phyloP scores from a whole-genome alignment of 2,797 vertebrate genomes.

The Myotis daubentonii region DNA sequence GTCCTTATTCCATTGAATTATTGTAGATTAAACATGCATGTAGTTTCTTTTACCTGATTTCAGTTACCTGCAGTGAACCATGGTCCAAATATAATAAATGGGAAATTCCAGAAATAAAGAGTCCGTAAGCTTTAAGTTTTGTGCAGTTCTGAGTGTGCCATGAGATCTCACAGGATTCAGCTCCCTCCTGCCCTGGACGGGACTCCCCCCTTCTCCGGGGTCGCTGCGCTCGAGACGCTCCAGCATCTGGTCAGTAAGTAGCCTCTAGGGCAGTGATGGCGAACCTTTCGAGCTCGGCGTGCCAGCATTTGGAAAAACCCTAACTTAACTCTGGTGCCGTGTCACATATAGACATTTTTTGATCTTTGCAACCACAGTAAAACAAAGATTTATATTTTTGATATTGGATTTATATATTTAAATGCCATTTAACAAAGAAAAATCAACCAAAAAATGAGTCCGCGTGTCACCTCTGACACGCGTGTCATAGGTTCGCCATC shows the following conservation, averaged over 20 bases:
- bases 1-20: not conserved
- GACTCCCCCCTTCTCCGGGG: not conserved
- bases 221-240: fast-evolving
- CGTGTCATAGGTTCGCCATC: too few species aligned
- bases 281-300: too few species aligned
- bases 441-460: too few species aligned
- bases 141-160: not conserved
- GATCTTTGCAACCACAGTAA: too few species aligned
- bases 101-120: not conserved
- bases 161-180: not conserved
- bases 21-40: not conserved
- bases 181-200: not conserved
- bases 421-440: too few species aligned
- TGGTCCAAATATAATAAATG: not conserved
- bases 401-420: too few species aligned
- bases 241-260: not conserved
- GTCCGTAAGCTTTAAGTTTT: fast-evolving
- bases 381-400: too few species aligned
- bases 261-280: fast-evolving
- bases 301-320: too few species aligned
- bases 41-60: not conserved
- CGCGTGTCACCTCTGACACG: too few species aligned
- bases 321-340: too few species aligned
- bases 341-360: too few species aligned
- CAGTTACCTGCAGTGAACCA: not conserved